Percentiles rank a stretch among this genome's conserved stretches.
phyloP scores from a whole-genome alignment of 2,113 vertebrate species.

The Mandrillus leucophaeus region DNA sequence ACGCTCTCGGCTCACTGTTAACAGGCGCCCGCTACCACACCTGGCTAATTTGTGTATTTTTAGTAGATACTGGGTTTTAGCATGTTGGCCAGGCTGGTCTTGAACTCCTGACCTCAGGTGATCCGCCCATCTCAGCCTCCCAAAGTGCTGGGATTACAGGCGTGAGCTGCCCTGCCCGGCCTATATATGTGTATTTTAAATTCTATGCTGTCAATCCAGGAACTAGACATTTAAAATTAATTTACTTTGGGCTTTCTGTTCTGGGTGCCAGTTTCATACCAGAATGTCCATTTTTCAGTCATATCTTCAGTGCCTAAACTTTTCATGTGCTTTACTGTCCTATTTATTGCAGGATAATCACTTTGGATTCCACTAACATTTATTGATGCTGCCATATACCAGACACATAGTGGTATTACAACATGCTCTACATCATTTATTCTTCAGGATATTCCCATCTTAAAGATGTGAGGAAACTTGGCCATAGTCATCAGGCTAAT shows the following conservation, averaged over 20 bases:
- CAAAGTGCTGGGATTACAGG: no score
- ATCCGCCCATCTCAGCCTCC: no score
- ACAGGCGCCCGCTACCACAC: no score
- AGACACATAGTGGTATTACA: background rate
- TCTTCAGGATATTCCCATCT: background rate
- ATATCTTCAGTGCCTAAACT: background rate
- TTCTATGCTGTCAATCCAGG: background rate
- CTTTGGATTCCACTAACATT: background rate
- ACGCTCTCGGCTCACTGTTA: no score
- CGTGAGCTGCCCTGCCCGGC: rapidly evolving
- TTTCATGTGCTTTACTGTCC: background rate
- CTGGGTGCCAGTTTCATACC: background rate
- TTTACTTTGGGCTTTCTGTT: background rate
- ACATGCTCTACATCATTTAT: background rate
- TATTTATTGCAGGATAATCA: background rate
- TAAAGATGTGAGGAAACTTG: background rate
- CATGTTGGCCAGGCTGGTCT: no score
- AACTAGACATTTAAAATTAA: background rate
- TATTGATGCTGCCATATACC: background rate
- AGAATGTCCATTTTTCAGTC: background rate
- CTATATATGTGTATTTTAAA: background rate
- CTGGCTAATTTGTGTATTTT: no score
- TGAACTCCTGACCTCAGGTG: no score
- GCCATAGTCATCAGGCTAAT: background rate
- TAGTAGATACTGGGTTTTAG: no score